Percentiles rank a stretch among this genome's conserved stretches.
Evolutionary conservation across 2,113 vertebrate genomes (phyloP).

Genomic region (Leptodactylus fuscus): DNA sequence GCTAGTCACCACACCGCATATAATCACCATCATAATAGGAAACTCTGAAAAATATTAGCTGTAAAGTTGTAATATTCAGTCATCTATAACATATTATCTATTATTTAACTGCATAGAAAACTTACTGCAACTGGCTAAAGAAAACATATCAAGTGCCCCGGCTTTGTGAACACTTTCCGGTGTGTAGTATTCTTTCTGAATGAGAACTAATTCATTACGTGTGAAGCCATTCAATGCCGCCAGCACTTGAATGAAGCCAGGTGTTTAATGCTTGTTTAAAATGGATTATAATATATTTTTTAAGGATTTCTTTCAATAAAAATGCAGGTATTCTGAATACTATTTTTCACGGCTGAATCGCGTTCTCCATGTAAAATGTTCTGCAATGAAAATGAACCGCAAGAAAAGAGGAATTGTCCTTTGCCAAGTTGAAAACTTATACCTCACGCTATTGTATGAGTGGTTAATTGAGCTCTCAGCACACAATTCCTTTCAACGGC

Average conservation of each 20-base stretch:
- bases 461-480: slow-evolving; percentile 38
- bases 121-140: neutral
- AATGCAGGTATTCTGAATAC: slow-evolving; percentile 31
- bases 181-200: slow-evolving; percentile 29
- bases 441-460: slow-evolving; percentile 10
- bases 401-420: slow-evolving; percentile 18
- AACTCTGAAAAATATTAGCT: neutral
- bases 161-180: slow-evolving; percentile 8
- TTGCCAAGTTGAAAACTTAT: slow-evolving; percentile 45
- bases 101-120: neutral
- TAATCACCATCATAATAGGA: neutral
- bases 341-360: neutral
- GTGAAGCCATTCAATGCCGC: slow-evolving; percentile 18
- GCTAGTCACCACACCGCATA: neutral
- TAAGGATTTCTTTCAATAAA: slow-evolving; percentile 37
- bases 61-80: neutral
- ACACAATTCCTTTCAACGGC: slow-evolving; percentile 34
- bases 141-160: neutral
- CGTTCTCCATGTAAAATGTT: neutral
- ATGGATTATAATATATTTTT: slow-evolving; percentile 42
- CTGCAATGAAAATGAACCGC: neutral
- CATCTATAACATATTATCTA: neutral
- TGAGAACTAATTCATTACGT: slow-evolving; percentile 20
- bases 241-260: slow-evolving; percentile 32
- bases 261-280: slow-evolving; percentile 37